These are phyloP conservation scores for Rousettus madagascariensis DNA, from an alignment of 2,797 vertebrate genomes.

Conservation along the genomic window DNA sequence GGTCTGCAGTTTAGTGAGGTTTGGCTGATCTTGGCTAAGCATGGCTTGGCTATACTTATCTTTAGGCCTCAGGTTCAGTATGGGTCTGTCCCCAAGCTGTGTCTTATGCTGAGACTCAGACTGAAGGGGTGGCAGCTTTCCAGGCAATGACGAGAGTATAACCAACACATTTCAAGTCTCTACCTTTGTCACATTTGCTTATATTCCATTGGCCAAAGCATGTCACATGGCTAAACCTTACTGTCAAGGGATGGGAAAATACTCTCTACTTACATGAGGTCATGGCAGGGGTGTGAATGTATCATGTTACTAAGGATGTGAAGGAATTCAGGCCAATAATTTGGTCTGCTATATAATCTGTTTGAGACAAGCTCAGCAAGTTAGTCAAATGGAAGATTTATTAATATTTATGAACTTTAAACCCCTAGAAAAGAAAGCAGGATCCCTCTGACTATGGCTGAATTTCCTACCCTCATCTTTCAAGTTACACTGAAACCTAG, in stretches of 20 bases:
- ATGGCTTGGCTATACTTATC: neutral
- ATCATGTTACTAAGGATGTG: neutral
- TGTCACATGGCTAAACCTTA: neutral
- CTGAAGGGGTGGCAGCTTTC: neutral
- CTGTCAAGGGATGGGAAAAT: neutral
- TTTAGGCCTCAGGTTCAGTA: neutral
- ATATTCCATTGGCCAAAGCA: neutral
- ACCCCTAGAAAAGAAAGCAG: neutral
- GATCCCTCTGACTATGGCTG: neutral
- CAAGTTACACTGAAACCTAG: neutral
- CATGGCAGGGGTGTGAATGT: neutral
- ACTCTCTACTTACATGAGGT: neutral
- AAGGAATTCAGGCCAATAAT: neutral
- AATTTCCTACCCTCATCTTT: constrained; percentile 13
- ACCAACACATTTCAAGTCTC: neutral
- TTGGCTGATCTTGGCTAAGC: neutral
- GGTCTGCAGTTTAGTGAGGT: neutral
- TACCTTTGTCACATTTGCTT: neutral
- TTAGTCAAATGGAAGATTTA: constrained; percentile 1
- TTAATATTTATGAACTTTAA: neutral
- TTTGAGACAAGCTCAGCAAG: neutral
- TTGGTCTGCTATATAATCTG: neutral
- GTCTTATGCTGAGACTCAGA: neutral
- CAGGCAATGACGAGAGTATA: neutral
- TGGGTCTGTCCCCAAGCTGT: neutral